Percentiles rank a stretch among this genome's conserved stretches.
Evolutionary conservation across 2,113 vertebrate genomes (phyloP).

Genomic region (Salvator merianae): DNA sequence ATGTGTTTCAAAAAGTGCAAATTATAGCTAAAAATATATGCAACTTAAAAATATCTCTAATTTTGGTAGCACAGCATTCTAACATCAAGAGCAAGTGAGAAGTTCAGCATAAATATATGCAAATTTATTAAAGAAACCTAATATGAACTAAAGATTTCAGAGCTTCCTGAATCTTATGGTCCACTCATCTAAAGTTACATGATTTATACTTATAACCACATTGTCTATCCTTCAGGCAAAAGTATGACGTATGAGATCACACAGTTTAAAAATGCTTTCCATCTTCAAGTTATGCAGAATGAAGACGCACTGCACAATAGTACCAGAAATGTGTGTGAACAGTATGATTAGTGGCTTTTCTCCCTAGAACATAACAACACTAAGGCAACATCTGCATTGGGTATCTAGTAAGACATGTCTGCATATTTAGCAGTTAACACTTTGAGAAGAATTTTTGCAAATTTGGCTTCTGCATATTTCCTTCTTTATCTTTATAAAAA

Average conservation of each 20-base stretch:
- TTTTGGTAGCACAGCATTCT: neutral
- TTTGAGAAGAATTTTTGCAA: neutral
- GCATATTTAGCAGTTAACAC: neutral
- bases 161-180: neutral
- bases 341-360: neutral
- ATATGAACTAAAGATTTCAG: neutral
- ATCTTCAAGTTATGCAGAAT: no score
- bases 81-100: neutral
- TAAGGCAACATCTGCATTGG: neutral
- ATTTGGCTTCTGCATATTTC: neutral
- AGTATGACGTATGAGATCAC: neutral
- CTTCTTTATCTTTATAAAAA: neutral
- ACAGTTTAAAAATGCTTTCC: neutral
- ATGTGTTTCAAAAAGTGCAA: neutral
- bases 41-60: neutral
- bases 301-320: neutral
- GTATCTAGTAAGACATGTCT: neutral
- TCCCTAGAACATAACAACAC: neutral
- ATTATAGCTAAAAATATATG: neutral
- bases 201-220: neutral
- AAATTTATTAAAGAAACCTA: neutral
- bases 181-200: neutral
- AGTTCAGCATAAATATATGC: neutral
- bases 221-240: neutral
- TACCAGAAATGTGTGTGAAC: neutral